A percentile compares a stretch with the other conserved stretches of the same genome.
These are phyloP conservation scores for Idaea aversata DNA, from an alignment of 2,888 invertebrate genomes.

Conservation along the genomic window DNA sequence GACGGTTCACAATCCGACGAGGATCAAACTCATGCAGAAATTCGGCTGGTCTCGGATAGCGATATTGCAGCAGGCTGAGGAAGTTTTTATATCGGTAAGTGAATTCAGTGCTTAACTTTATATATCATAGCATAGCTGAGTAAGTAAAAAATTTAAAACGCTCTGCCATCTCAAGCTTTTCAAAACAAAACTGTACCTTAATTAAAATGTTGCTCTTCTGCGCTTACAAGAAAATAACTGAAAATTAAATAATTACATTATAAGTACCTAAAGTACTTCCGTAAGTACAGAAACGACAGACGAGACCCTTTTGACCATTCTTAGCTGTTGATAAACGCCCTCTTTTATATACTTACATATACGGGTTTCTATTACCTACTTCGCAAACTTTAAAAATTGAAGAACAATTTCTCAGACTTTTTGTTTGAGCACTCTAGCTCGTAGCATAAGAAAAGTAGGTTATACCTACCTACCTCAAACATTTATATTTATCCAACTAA, in stretches of 20 bases:
- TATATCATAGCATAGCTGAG: not conserved
- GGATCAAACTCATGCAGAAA: slow-evolving; percentile 97
- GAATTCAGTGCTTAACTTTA: not conserved
- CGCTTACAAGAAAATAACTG: too few species aligned
- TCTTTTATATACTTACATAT: not conserved
- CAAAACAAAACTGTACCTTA: too few species aligned
- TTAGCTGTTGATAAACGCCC: not conserved
- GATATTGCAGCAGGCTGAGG: slow-evolving; percentile 98
- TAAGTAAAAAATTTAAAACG: too few species aligned
- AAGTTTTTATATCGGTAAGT: slow-evolving; percentile 95
- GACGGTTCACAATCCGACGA: slow-evolving; percentile 98
- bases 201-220: too few species aligned
- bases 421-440: not conserved
- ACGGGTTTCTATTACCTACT: not conserved
- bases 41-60: slow-evolving; percentile 99
- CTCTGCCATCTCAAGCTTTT: too few species aligned
- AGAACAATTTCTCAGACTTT: not conserved
- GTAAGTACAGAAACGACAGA: not conserved
- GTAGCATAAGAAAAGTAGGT: not conserved
- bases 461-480: too few species aligned
- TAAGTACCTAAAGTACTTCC: not conserved
- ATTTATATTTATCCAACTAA: too few species aligned
- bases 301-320: not conserved
- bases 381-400: not conserved
- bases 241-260: too few species aligned